Evolutionary conservation across 2,113 vertebrate species (phyloP).

Genomic region (Neolamprologus modestus): DNA sequence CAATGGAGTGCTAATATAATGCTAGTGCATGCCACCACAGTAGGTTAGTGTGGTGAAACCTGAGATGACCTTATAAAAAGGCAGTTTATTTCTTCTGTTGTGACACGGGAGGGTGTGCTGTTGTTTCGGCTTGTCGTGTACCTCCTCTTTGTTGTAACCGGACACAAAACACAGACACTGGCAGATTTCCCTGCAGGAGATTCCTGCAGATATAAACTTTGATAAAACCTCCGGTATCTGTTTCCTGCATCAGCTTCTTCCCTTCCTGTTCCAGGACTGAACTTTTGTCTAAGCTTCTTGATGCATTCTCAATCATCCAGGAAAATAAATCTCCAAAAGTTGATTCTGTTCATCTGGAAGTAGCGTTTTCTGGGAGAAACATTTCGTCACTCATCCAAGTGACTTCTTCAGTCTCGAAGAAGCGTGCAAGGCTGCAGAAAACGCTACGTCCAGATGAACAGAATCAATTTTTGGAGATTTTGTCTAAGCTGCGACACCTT

Average conservation of each 20-base stretch:
- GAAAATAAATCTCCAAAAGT: too few relatives aligned
- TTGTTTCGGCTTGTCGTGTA: neutral
- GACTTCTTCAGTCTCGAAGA: too few relatives aligned
- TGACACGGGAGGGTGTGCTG: neutral
- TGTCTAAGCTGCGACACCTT: neutral
- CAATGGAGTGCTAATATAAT: neutral
- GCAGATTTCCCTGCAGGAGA: neutral
- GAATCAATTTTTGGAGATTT: too few relatives aligned
- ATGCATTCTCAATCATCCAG: too few relatives aligned
- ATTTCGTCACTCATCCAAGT: too few relatives aligned
- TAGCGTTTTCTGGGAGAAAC: too few relatives aligned
- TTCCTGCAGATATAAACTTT: neutral
- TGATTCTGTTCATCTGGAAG: too few relatives aligned
- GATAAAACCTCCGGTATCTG: neutral
- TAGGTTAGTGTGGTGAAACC: neutral
- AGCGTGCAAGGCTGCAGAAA: too few relatives aligned
- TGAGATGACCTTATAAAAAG: neutral
- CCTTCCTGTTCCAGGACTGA: neutral
- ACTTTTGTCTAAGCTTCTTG: neutral
- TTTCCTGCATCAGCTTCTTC: neutral
- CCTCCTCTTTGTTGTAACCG: neutral
- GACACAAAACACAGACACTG: neutral
- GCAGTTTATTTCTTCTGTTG: neutral
- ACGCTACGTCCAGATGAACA: too few relatives aligned
- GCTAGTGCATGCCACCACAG: fast-evolving